Base-by-base conservation (phyloP, 2,113 vertebrate genomes). In the Oryzias celebensis region DNA sequence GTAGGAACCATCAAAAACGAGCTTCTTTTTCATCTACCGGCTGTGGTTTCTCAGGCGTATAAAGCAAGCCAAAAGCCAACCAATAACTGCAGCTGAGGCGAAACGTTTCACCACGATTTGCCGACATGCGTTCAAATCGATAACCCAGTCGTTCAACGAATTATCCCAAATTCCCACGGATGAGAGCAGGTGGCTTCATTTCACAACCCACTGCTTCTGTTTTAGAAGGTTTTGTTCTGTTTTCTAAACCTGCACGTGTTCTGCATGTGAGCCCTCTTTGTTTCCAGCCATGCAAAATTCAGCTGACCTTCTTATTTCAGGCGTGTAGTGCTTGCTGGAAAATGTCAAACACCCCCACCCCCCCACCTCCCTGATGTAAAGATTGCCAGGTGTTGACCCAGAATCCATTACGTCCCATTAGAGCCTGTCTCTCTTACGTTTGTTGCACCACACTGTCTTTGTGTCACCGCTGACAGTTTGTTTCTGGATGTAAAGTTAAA, bases 361-460 rank as follows among this genome's bases (percentile, higher is more conserved):
- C 71, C 76, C 68, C 71, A 68, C 73, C 75, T 75, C 69, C 64
- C 73, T 75, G 63, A 83, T 79, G 65, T 87, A 82, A 78, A 80
- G 74, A 77, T 87, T 85, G 84, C 80, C 87, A 91, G 90, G 87
- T 91, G 88, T 86, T 87, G 83, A 88, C 84, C 88, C 80, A 71
- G 77, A 88, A 90, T 87, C 78, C 84, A 88, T 90, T 88, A 87
- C 78, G 80, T 77, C 66, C 74, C 81, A 86, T 87, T 84, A 89
- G 48, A 77, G 69, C 65, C 50, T 75, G 82, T 80, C 84, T 80
- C 65, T 85, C 69, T 62, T 72, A 55, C 62, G 46, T 65, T 65
- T 52, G 60, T 31, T 57, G 58, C 62, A 10, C 8, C 36, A 36
- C 36, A 12, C 36, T 36, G 36, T 36, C 36, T 36, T 36, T 36